Percentiles rank a stretch among this genome's conserved stretches.
Conservation (phyloP, 1,140 invertebrate species). For the Olivierus martensii region DNA sequence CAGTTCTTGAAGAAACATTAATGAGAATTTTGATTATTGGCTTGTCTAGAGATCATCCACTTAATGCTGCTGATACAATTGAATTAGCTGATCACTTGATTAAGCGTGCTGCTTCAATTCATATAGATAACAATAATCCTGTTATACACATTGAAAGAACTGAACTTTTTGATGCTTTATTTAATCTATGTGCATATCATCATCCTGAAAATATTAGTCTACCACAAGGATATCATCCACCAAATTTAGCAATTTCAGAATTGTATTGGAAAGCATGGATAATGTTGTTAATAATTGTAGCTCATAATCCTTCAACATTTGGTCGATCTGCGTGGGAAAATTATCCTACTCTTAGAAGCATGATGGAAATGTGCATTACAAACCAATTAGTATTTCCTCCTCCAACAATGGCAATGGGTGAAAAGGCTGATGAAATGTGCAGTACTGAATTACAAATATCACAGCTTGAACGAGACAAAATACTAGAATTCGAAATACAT, state of each 20-base stretch:
- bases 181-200: slow-evolving; percentile 78
- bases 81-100: slow-evolving; percentile 74
- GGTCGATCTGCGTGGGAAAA: slow-evolving; percentile 69
- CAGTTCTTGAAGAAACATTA: slow-evolving; percentile 65
- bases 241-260: slow-evolving; percentile 74
- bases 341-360: slow-evolving; percentile 77
- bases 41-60: slow-evolving; percentile 58
- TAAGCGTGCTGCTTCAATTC: slow-evolving; percentile 60
- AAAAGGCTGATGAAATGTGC: slow-evolving; percentile 44
- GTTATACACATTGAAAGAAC: slow-evolving; percentile 55
- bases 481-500: slow-evolving; percentile 85
- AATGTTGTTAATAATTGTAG: slow-evolving; percentile 72
- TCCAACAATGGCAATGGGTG: slow-evolving; percentile 43
- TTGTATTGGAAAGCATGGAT: slow-evolving; percentile 92
- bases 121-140: slow-evolving; percentile 38
- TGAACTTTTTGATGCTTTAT: slow-evolving; percentile 76
- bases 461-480: slow-evolving; percentile 59
- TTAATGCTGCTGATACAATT: slow-evolving; percentile 63
- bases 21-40: slow-evolving; percentile 66
- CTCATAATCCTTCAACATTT: slow-evolving; percentile 79
- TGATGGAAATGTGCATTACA: slow-evolving; percentile 97
- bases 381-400: slow-evolving; percentile 60
- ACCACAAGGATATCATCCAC: slow-evolving; percentile 66
- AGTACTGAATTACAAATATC: slow-evolving; percentile 46
- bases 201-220: slow-evolving; percentile 84